A percentile compares a stretch with the other conserved stretches of the same genome.
These are phyloP conservation scores for Phacellophora camtschatica DNA, from an alignment of 30 jellyfish, hydroid and myxozoan species.

Conservation along the genomic window DNA sequence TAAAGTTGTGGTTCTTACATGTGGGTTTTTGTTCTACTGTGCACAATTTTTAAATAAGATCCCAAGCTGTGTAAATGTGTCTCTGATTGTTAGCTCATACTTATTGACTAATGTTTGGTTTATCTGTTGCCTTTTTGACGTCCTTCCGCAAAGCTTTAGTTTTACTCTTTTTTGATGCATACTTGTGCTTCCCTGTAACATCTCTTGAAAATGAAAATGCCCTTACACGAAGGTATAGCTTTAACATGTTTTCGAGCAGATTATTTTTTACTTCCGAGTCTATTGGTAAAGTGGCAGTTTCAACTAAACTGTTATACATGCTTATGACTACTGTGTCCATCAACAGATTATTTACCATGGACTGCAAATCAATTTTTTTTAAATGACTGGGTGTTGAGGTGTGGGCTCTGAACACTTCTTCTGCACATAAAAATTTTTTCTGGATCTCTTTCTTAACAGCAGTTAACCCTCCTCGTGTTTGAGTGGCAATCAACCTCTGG, in stretches of 20 bases:
- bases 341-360: conserved; percentile 6
- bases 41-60: too few species aligned
- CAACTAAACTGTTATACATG: not conserved
- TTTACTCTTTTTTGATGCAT: not conserved
- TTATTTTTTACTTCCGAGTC: conserved; percentile 1
- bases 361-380: not conserved
- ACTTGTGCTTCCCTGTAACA: not conserved
- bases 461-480: conserved; percentile 15
- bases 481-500: conserved; percentile 28
- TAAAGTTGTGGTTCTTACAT: too few species aligned
- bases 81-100: too few species aligned
- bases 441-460: conserved; percentile 8
- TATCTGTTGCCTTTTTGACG: not conserved
- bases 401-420: conserved; percentile 4
- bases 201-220: not conserved
- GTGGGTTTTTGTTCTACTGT: too few species aligned
- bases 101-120: too few species aligned
- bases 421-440: conserved; percentile 1
- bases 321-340: conserved; percentile 2
- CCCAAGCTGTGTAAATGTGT: too few species aligned
- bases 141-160: not conserved
- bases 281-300: not conserved
- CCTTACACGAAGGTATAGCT: not conserved
- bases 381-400: not conserved
- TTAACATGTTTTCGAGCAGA: conserved; percentile 7